These are phyloP conservation scores for Conchocele bisecta DNA, from an alignment of 2,888 invertebrate species.

Conservation along the genomic window DNA sequence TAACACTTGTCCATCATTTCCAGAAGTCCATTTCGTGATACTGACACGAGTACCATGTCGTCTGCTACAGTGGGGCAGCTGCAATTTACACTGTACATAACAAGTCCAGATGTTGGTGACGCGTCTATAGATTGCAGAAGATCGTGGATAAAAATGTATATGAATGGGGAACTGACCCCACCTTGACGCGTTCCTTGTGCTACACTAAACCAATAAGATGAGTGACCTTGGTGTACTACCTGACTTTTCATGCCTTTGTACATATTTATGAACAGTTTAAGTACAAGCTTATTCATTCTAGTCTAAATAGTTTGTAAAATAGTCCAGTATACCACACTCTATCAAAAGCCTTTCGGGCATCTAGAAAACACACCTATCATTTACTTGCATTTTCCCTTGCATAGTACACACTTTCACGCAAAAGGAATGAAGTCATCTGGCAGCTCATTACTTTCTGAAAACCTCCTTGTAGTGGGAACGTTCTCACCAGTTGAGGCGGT, in stretches of 20 bases:
- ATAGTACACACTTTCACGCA: slow-evolving; percentile 5
- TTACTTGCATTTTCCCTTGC: slow-evolving; percentile 5
- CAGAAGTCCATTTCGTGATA: too few relatives aligned
- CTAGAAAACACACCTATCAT: slow-evolving; percentile 2
- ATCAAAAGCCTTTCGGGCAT: slow-evolving; percentile 6
- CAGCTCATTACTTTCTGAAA: slow-evolving; percentile 25
- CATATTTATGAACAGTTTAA: background rate
- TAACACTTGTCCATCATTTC: too few relatives aligned
- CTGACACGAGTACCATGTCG: too few relatives aligned
- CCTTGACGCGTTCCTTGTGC: slow-evolving; percentile 12
- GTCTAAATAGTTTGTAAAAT: background rate
- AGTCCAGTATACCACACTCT: slow-evolving; percentile 9
- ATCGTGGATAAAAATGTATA: slow-evolving; percentile 10
- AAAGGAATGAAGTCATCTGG: slow-evolving; percentile 23
- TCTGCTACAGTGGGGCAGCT: too few relatives aligned
- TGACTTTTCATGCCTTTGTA: slow-evolving; percentile 4
- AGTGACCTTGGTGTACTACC: background rate
- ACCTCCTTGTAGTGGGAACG: slow-evolving; percentile 2
- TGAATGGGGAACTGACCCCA: slow-evolving; percentile 1
- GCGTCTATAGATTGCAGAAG: too few relatives aligned
- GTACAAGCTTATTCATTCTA: background rate
- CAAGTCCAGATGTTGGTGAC: too few relatives aligned
- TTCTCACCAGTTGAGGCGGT: background rate
- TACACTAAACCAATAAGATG: slow-evolving; percentile 5
- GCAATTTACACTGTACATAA: too few relatives aligned